A percentile compares a stretch with the other conserved stretches of the same genome.
Conservation (phyloP, 2,888 invertebrate genomes). For the Vannuccia rotundouncinata region DNA sequence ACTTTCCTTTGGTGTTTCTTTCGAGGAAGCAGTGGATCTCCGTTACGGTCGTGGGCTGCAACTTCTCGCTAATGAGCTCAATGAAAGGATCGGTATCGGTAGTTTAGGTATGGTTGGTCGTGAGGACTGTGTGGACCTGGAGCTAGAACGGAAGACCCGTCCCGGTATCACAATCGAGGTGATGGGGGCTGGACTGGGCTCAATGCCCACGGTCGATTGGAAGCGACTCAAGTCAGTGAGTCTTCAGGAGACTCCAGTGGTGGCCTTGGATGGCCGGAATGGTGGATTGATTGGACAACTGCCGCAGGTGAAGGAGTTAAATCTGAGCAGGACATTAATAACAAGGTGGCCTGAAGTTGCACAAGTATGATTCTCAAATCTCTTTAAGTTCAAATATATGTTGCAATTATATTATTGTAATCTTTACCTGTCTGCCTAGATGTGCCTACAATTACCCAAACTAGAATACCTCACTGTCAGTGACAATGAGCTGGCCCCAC, state of each 20-base stretch:
- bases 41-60: background rate
- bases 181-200: background rate
- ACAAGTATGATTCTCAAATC: background rate
- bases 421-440: too few species aligned
- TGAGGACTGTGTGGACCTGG: background rate
- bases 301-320: background rate
- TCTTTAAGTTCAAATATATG: background rate
- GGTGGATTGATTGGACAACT: background rate
- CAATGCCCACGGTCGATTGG: background rate
- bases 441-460: background rate
- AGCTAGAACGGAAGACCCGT: background rate
- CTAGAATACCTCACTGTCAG: background rate
- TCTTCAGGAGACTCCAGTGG: background rate
- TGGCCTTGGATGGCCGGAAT: background rate
- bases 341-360: background rate
- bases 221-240: background rate
- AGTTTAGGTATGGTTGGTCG: background rate
- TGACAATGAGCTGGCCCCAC: background rate
- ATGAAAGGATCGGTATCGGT: background rate
- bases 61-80: background rate
- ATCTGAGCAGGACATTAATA: background rate
- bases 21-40: background rate
- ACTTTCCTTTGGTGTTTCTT: slow-evolving; percentile 17
- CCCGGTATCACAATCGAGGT: background rate
- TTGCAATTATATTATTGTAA: too few species aligned